Evolutionary conservation across 2,797 vertebrate species (phyloP), one percentile per base, ranked within the genome.

Genomic region (Alauda arvensis): DNA sequence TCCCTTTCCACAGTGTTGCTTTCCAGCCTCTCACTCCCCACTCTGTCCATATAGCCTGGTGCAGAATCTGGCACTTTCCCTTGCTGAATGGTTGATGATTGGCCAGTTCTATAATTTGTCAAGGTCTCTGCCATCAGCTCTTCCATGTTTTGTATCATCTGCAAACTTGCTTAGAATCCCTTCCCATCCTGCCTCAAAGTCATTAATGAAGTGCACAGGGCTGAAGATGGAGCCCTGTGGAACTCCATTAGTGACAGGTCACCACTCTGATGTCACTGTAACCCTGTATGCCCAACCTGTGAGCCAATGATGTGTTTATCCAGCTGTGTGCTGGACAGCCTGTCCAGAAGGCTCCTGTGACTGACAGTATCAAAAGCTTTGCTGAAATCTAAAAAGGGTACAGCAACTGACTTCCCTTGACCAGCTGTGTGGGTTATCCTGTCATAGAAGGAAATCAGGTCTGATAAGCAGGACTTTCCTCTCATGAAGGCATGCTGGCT

Each of bases 271-370:
- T 49, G 43, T 19, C 76, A 45, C 46, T 45, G 23, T 53, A 46
- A 46, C 15, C 18, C 28, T 51, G 31, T n/a, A 39, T 15, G 6
- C 56, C 18, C 0, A 0, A 12, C 15, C 11, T n/a, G 6, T 21
- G 23, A 45, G 23, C 12, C 40, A 45, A 1, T 14, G 31, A 19
- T 42, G 19, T 37, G 25, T 62, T 76, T 43, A 29, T 21, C 14
- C 40, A 61, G 39, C 40, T 0, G 0, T 10, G 23, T 39, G 56
- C 40, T 70, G 77, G n/a, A 45, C 6, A 39, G 23, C 19, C 7
- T 70, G 48, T n/a, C 23, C 28, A 53, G 33, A 61, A 70, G 18
- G 23, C 21, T 31, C 39, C 33, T 53, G 4, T 37, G 18, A 69
- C 40, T 6, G 39, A 31, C n/a, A 17, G 18, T n/a, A 45, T 10